Conservation (phyloP, 2,113 vertebrate genomes). For the Sinocyclocheilus anophthalmus region DNA sequence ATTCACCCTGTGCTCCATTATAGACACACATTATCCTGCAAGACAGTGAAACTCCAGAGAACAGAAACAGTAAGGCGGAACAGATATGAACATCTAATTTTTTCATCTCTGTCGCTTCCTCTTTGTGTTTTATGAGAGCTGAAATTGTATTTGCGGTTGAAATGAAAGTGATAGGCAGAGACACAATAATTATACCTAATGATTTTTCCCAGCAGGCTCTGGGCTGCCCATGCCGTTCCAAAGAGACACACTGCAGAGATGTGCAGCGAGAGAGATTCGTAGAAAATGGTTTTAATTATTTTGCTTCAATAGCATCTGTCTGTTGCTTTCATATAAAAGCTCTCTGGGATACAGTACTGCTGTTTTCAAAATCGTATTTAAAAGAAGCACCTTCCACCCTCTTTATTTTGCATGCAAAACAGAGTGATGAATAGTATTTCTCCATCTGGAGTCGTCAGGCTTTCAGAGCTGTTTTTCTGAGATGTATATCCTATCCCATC, state of each 20-base stretch:
- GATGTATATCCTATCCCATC: conserved; percentile 10
- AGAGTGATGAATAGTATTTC: conserved; percentile 1
- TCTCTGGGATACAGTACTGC: conserved; percentile 3
- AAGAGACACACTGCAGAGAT: not conserved
- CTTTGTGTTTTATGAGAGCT: conserved; percentile 46
- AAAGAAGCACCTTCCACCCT: conserved; percentile 20
- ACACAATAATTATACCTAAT: conserved; percentile 56
- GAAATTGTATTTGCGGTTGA: conserved; percentile 51
- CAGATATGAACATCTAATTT: not conserved
- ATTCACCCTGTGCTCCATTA: not conserved
- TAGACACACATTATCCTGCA: not conserved
- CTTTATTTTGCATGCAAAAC: not conserved
- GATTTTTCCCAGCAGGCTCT: conserved; percentile 40
- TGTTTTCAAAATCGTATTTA: not conserved
- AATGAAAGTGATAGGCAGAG: conserved; percentile 43
- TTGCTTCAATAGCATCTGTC: conserved; percentile 34
- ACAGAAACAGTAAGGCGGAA: not conserved
- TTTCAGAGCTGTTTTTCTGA: not conserved
- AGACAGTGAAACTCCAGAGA: not conserved
- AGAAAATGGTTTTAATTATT: conserved; percentile 55
- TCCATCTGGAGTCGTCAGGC: conserved; percentile 17
- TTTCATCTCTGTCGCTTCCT: conserved; percentile 16
- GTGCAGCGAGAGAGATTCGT: not conserved
- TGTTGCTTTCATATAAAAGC: conserved; percentile 29
- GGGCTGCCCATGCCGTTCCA: conserved; percentile 40